Evolutionary conservation across 2,113 vertebrate species (phyloP), one percentile per base, ranked within the genome.

Genomic region (Gallinago paraguaiae): DNA sequence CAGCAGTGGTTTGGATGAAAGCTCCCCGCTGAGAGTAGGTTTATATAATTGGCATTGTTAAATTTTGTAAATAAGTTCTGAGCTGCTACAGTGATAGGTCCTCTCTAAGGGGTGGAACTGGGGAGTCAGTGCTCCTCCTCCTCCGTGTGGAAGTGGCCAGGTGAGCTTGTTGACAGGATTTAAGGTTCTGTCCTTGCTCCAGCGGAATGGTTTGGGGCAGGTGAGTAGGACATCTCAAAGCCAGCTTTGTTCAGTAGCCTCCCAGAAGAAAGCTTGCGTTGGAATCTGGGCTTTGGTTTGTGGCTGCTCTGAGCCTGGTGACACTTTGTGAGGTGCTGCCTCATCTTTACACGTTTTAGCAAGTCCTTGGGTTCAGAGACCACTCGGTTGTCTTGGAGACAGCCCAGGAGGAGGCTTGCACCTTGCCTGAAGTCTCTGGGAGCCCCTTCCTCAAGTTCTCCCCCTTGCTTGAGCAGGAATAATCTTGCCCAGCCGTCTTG

Each of bases 21-120:
- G 61, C 86, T 96, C 87, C 85, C 88, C 82, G 61, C 82, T 95
- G 89, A n/a, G 48, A 92, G 53, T 53, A 92, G 89, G 85, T 96
- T 92, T 93, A 45, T 79, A 6, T n/a, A 82, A 92, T 72, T 76
- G 77, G 61, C 45, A 33, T 92, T 96, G 94, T 88, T 84, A 77
- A 84, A 53, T 60, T 50, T 65, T 28, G 43, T 68, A 88, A 92
- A 81, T 83, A 90, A 95, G 75, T 45, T 60, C 19, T 20, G 69
- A 68, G 71, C 30, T 88, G 65, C 48, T 60, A 2, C 3, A 1
- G 91, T 1, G 7, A 80, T 51, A 28, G 67, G 33, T 10, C 37
- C 30, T 83, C 35, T 65, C 75, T 28, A 43, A 68, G 65, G 35
- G 56, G 4, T 3, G 6, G 22, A 8, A 33, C 2, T 9, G 13